Evolutionary conservation across 2,113 vertebrate genomes (phyloP), one percentile per base, ranked within the genome.

Genomic region (Scomber colias): DNA sequence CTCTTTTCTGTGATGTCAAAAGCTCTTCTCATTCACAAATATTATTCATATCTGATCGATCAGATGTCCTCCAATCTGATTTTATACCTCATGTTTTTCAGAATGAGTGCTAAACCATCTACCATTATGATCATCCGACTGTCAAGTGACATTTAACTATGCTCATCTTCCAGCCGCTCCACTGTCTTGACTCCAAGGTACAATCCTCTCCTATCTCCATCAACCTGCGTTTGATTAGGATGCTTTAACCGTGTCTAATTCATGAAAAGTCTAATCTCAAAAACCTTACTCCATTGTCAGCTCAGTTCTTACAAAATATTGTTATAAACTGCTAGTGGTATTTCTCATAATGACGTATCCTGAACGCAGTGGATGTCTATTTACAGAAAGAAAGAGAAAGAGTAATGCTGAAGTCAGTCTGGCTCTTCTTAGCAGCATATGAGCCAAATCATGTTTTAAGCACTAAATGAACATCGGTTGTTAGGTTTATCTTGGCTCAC

Each of bases 401-500:
- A 50, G 49, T 1, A 55, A 9, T 19, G 13, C 44, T 71, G 30
- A 50, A 55, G 61, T 78, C 64, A 51, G 35, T 40, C 19, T 21
- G 44, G 0, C 53, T 68, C 0, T 12, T 73, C 5, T 45, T 45
- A 51, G 57, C 61, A 60, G 30, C 7, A 4, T 66, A 31, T 45
- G 48, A 40, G 53, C 57, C n/a, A 68, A 85, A 78, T 81, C 78
- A 54, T 54, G 21, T 82, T 83, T 54, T 45, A 54, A 49, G 79
- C 64, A 77, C 49, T 60, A 61, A 86, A 72, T 11, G 31, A 71
- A 67, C 63, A 69, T 54, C 0, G 0, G 19, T 68, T 83, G 56
- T 77, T 80, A 51, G 44, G 71, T 83, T 87, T 82, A 57, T 83
- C 56, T 45, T 87, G 88, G 88, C 77, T 70, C 46, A 13, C 19